Evolutionary conservation across 1,140 invertebrate genomes (phyloP).

Genomic region (Cydia splendana): DNA sequence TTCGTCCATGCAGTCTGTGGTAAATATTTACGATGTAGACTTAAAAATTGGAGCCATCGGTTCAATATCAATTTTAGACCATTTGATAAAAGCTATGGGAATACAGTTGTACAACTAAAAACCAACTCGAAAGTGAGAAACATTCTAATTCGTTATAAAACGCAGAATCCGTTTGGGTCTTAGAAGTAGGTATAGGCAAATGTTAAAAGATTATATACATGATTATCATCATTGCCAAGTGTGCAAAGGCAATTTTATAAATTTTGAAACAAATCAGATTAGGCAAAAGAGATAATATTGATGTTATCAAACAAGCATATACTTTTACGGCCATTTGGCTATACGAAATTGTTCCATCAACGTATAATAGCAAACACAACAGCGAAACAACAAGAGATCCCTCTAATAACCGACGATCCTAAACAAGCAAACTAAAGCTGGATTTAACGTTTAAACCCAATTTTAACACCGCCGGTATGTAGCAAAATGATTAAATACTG

Average conservation of each 20-base stretch:
- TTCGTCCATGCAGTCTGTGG: constrained; percentile 7
- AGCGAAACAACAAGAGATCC: constrained; percentile 1
- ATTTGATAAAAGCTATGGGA: too few relatives aligned
- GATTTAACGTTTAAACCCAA: constrained; percentile 24
- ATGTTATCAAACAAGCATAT: not conserved
- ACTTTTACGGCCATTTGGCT: constrained; percentile 8
- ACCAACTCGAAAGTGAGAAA: too few relatives aligned
- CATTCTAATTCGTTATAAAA: too few relatives aligned
- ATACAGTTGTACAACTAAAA: too few relatives aligned
- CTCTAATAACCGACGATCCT: constrained; percentile 22
- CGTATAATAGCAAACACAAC: constrained; percentile 12
- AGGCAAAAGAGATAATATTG: not conserved
- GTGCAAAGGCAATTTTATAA: not conserved
- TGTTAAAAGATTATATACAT: too few relatives aligned
- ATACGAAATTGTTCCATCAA: constrained; percentile 20
- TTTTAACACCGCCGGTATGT: constrained; percentile 3
- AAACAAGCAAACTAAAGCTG: constrained; percentile 29
- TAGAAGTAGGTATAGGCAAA: too few relatives aligned
- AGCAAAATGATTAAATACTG: constrained; percentile 2
- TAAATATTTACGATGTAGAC: constrained; percentile 1
- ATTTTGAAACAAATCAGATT: not conserved
- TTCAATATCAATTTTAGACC: not conserved
- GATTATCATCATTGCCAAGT: too few relatives aligned
- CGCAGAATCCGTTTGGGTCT: too few relatives aligned
- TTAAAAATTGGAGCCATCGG: not conserved